A percentile compares a stretch with the other conserved stretches of the same genome.
These are phyloP conservation scores for Stramonita haemastoma DNA, from an alignment of 2,888 invertebrate genomes.

Conservation along the genomic window DNA sequence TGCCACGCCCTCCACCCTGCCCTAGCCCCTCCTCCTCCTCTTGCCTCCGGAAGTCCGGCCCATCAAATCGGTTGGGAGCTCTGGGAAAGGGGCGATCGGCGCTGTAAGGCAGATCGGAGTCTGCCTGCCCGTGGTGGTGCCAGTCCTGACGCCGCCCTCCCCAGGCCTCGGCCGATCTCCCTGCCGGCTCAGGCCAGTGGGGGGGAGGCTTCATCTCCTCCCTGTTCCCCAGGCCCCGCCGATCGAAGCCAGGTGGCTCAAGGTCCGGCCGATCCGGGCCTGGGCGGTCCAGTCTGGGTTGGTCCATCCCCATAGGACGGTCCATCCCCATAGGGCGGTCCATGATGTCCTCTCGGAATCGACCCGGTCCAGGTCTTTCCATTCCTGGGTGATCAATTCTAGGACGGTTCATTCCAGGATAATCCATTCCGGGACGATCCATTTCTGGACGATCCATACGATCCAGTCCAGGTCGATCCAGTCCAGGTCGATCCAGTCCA, in stretches of 20 bases:
- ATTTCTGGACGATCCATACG: constrained; percentile 11
- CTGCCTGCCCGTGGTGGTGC: not conserved
- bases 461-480: not conserved
- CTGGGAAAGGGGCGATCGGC: not conserved
- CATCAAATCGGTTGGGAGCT: not conserved
- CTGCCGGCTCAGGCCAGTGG: not conserved
- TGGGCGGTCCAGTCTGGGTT: not conserved
- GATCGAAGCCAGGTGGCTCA: not conserved
- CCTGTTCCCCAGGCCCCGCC: not conserved
- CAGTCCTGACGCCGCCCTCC: not conserved
- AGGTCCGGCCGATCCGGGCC: not conserved
- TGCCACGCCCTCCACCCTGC: not conserved
- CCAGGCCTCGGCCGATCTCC: not conserved
- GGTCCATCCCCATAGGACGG: not conserved
- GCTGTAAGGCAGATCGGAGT: too few species aligned
- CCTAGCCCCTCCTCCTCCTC: not conserved
- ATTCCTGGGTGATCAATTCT: not conserved
- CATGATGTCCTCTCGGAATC: not conserved
- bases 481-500: not conserved
- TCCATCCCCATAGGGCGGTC: not conserved
- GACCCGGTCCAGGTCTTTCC: not conserved
- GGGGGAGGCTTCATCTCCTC: not conserved
- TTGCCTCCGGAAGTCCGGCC: not conserved
- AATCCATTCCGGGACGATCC: not conserved
- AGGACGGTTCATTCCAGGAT: not conserved